Conservation (phyloP, 2,113 vertebrate species). For the western clawed frog (Xenopus tropicalis) region UCB_Xtro_10.0 CM004451.2:15986001-15986500, state of each 20-base stretch:
- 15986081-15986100: conserved; percentile 94
- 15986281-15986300: conserved; percentile 71
- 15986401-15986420: too few relatives aligned
- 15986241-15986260: conserved; percentile 83
- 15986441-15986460: neutral
- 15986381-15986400: too few relatives aligned
- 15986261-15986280: conserved; percentile 90
- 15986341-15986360: neutral
- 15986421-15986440: too few relatives aligned
- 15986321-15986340: conserved; percentile 88
- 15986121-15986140: conserved; percentile 80
- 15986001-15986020: conserved; percentile 82
- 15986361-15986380: neutral
- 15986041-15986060: conserved; percentile 69
- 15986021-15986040: conserved; percentile 94
- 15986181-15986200: conserved; percentile 80
- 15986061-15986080: conserved; percentile 79
- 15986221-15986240: conserved; percentile 71
- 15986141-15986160: conserved; percentile 93
- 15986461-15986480: conserved; percentile 72
- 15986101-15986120: conserved; percentile 69
- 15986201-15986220: conserved; percentile 93
- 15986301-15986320: conserved; percentile 85
- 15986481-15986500: conserved; percentile 96
- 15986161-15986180: conserved; percentile 70